Percentiles rank a stretch among this genome's conserved stretches.
Conservation (phyloP, 2,888 invertebrate genomes). For the Capitulum mitella region DNA sequence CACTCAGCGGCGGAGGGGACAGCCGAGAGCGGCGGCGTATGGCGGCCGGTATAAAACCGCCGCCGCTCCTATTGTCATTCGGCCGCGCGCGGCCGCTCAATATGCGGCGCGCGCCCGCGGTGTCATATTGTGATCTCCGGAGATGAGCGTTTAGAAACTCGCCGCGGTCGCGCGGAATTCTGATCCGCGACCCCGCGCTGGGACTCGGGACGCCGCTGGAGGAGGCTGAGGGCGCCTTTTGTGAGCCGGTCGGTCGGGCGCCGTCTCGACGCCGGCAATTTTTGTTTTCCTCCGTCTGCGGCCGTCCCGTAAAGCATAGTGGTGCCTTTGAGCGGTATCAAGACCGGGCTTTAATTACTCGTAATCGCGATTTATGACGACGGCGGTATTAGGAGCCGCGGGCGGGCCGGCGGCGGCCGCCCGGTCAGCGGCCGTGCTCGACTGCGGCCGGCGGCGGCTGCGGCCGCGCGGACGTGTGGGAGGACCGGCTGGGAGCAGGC, state of each 20-base stretch:
- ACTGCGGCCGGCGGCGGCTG: too few relatives aligned
- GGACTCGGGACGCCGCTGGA: neutral
- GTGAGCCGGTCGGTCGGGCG: neutral
- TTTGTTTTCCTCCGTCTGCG: constrained; percentile 13
- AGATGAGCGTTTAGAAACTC: constrained; percentile 1
- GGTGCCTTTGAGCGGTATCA: constrained; percentile 17
- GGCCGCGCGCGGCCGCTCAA: neutral
- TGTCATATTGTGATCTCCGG: neutral
- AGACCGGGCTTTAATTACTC: constrained; percentile 16
- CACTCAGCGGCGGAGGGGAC: too few relatives aligned
- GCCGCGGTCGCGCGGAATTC: neutral
- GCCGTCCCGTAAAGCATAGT: neutral
- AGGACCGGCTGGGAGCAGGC: too few relatives aligned
- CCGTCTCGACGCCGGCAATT: neutral
- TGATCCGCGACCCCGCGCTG: neutral
- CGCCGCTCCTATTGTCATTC: neutral
- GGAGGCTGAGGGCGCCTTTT: too few relatives aligned
- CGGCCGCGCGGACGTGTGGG: neutral
- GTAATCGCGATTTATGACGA: constrained; percentile 14
- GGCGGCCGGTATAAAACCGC: neutral
- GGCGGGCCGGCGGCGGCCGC: neutral
- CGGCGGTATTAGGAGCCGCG: neutral
- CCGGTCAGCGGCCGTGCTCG: too few relatives aligned
- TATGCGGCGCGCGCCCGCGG: neutral
- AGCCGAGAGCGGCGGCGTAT: too few relatives aligned